Percentiles rank a stretch among this genome's conserved stretches.
phyloP scores from a whole-genome alignment of 1,140 invertebrate species.

The Psix sp. region DNA sequence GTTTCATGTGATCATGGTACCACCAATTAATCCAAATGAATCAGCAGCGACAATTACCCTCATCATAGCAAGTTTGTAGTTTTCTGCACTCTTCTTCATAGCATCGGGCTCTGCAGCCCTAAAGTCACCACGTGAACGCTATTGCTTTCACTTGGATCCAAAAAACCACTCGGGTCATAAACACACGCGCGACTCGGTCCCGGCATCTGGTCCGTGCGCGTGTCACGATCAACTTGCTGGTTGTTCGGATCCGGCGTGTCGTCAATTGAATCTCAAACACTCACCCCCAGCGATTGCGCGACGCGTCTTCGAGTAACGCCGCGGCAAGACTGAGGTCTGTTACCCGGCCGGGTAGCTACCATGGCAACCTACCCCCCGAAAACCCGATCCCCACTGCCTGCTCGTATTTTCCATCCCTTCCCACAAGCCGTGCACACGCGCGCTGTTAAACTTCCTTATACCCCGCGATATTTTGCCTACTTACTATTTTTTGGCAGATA shows the following conservation, averaged over 20 bases:
- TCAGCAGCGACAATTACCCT: constrained; percentile 24
- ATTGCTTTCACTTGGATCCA: constrained; percentile 17
- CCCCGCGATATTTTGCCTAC: constrained; percentile 36
- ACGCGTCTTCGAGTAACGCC: constrained; percentile 59
- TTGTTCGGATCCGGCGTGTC: not conserved
- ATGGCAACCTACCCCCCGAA: constrained; percentile 72
- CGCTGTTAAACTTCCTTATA: too few relatives aligned
- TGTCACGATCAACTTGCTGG: not conserved
- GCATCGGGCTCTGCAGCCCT: constrained; percentile 1
- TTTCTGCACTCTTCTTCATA: constrained; percentile 25
- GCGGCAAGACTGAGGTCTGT: constrained; percentile 71
- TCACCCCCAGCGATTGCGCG: not conserved
- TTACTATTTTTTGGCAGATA: not conserved
- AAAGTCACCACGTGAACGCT: constrained; percentile 26
- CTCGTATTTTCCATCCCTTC: constrained; percentile 47
- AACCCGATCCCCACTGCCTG: constrained; percentile 55
- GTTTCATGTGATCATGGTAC: too few relatives aligned
- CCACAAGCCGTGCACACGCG: constrained; percentile 52
- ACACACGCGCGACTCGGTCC: constrained; percentile 18
- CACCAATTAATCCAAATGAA: too few relatives aligned
- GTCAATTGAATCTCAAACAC: constrained; percentile 8
- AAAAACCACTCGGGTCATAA: constrained; percentile 7
- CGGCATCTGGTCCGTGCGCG: constrained; percentile 19
- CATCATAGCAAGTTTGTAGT: constrained; percentile 18
- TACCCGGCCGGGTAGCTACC: constrained; percentile 74